A percentile compares a stretch with the other conserved stretches of the same genome.
Evolutionary conservation across 1,140 invertebrate species (phyloP).

Genomic region (Ephestia elutella): DNA sequence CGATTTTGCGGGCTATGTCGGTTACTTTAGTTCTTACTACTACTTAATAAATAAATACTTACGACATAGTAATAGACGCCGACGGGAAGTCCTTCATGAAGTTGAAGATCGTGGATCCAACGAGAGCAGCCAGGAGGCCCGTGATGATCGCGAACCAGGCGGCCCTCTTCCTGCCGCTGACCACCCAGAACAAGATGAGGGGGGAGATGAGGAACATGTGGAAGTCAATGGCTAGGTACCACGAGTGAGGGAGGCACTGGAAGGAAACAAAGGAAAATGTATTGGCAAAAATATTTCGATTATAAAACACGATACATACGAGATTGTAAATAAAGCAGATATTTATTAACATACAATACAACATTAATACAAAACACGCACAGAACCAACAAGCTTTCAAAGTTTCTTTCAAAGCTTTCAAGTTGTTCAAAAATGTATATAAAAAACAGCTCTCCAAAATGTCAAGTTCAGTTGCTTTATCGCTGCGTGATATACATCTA

Average conservation of each 20-base stretch:
- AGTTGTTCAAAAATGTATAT: too few species aligned
- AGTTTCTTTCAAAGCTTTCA: too few species aligned
- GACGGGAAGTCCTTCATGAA: constrained; percentile 36
- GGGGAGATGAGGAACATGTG: constrained; percentile 73
- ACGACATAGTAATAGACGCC: constrained; percentile 1
- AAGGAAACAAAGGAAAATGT: constrained; percentile 24
- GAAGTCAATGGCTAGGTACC: constrained; percentile 76
- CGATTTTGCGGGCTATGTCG: too few species aligned
- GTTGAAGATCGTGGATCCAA: constrained; percentile 43
- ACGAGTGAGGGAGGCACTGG: constrained; percentile 75
- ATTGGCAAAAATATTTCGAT: too few species aligned
- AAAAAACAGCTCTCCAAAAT: too few species aligned
- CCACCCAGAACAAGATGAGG: constrained; percentile 61
- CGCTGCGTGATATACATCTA: too few species aligned
- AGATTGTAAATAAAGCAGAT: too few species aligned
- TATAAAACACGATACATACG: too few species aligned
- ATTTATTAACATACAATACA: too few species aligned
- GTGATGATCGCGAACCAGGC: constrained; percentile 33
- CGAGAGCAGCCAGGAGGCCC: constrained; percentile 20
- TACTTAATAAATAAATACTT: neutral
- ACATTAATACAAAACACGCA: too few species aligned
- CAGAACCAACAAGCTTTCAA: too few species aligned
- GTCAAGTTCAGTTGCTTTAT: neutral
- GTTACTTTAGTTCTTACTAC: too few species aligned
- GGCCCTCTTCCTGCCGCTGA: constrained; percentile 25